Conservation (phyloP, 2,797 vertebrate genomes). For the Distichodus sexfasciatus region DNA sequence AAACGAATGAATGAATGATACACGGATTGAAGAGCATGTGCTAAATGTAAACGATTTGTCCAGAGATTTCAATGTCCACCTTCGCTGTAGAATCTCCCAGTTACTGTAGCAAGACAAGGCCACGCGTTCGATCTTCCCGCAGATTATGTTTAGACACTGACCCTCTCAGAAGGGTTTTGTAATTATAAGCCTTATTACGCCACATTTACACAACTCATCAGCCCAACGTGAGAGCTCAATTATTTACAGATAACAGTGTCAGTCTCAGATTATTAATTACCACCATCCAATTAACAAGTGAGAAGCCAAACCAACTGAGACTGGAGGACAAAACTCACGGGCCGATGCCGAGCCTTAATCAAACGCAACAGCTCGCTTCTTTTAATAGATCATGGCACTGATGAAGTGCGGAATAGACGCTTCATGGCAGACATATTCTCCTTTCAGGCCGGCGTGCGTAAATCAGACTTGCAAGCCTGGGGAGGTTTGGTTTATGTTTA, state of each 20-base stretch:
- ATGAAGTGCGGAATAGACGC: background rate
- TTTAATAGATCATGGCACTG: background rate
- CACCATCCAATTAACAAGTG: conserved; percentile 23
- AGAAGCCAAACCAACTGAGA: conserved; percentile 3
- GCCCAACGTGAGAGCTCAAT: background rate
- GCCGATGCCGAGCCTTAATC: conserved; percentile 19
- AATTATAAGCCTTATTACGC: background rate
- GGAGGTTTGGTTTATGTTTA: background rate
- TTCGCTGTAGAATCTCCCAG: background rate
- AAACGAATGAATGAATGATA: no score
- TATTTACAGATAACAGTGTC: conserved; percentile 14
- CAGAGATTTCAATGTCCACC: background rate
- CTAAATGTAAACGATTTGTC: no score
- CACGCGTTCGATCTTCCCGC: background rate
- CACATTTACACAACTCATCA: background rate
- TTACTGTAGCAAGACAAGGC: background rate
- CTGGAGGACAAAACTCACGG: background rate
- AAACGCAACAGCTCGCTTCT: conserved; percentile 10
- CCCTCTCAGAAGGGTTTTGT: background rate
- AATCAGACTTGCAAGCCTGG: background rate
- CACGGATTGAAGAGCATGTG: no score
- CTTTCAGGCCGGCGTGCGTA: background rate
- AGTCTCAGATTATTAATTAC: conserved; percentile 12
- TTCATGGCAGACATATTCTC: conserved; percentile 1
- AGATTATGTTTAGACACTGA: background rate